A percentile compares a stretch with the other conserved stretches of the same genome.
phyloP scores from a whole-genome alignment of 1,140 invertebrate genomes.

The Tetragonula clypearis region DNA sequence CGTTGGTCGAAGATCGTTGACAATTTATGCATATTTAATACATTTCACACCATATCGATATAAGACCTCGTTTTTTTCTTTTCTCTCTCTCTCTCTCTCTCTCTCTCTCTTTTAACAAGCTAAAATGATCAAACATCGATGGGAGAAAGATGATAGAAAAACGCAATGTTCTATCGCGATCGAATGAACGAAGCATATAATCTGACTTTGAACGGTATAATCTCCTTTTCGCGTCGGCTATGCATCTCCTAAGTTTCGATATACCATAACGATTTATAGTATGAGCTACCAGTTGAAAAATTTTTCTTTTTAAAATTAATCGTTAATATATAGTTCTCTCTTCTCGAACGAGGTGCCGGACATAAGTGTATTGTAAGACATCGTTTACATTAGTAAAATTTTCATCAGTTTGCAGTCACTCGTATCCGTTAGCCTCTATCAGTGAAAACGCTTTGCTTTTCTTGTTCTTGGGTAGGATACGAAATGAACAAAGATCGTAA shows the following conservation, averaged over 20 bases:
- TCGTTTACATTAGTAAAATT: slow-evolving; percentile 36
- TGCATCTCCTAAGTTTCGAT: slow-evolving; percentile 44
- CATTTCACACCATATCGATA: slow-evolving; percentile 54
- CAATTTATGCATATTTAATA: slow-evolving; percentile 60
- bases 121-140: slow-evolving; percentile 74
- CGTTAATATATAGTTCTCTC: neutral
- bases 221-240: slow-evolving; percentile 26
- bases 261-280: slow-evolving; percentile 32
- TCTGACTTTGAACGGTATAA: slow-evolving; percentile 49
- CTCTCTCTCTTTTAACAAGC: slow-evolving; percentile 56
- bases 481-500: slow-evolving; percentile 38
- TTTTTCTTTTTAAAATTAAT: neutral
- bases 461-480: slow-evolving; percentile 4
- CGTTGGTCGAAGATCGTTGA: slow-evolving; percentile 73
- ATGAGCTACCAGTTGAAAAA: slow-evolving; percentile 20
- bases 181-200: slow-evolving; percentile 66
- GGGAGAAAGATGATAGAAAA: slow-evolving; percentile 54
- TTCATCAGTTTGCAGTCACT: slow-evolving; percentile 31
- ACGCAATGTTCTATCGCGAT: slow-evolving; percentile 62
- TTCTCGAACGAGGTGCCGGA: slow-evolving; percentile 17
- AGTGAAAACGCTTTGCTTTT: slow-evolving; percentile 1
- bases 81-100: slow-evolving; percentile 4
- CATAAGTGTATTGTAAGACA: slow-evolving; percentile 8
- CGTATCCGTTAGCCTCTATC: slow-evolving; percentile 1
- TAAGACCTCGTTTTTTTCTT: slow-evolving; percentile 37